A percentile compares a stretch with the other conserved stretches of the same genome.
phyloP scores from a whole-genome alignment of 1,140 invertebrate genomes.

The Papilio helenus region DNA sequence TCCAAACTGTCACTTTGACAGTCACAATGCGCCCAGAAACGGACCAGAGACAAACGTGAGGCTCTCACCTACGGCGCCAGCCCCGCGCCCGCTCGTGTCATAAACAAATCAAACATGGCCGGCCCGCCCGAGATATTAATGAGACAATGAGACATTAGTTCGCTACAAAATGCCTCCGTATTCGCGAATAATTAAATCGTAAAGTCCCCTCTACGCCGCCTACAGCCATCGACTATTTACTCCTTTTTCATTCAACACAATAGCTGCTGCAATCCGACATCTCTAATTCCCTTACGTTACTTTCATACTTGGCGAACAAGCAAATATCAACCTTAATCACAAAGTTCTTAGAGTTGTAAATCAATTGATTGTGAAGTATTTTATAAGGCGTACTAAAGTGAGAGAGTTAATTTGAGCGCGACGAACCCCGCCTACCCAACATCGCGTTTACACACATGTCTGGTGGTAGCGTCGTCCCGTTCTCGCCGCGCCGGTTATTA shows the following conservation, averaged over 20 bases:
- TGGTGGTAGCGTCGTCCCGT: constrained; percentile 71
- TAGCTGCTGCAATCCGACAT: constrained; percentile 75
- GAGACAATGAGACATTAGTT: constrained; percentile 83
- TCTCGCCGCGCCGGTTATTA: constrained; percentile 79
- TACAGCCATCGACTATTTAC: constrained; percentile 79
- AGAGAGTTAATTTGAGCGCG: constrained; percentile 80
- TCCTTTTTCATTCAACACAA: constrained; percentile 83
- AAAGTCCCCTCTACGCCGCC: constrained; percentile 81
- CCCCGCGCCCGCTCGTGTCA: constrained; percentile 60
- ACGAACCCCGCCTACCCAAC: constrained; percentile 76
- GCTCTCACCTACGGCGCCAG: constrained; percentile 57
- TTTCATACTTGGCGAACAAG: constrained; percentile 43
- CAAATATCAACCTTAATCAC: constrained; percentile 46
- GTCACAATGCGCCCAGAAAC: constrained; percentile 53
- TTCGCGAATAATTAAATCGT: constrained; percentile 83
- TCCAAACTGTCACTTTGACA: constrained; percentile 52
- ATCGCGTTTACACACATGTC: constrained; percentile 78
- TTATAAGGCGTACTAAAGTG: constrained; percentile 74
- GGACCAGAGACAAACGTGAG: constrained; percentile 49
- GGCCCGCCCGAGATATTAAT: constrained; percentile 79
- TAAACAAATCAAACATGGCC: constrained; percentile 82
- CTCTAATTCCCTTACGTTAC: constrained; percentile 57
- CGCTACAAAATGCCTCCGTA: constrained; percentile 82
- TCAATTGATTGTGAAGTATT: constrained; percentile 28
- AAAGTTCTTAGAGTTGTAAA: constrained; percentile 43